Conservation (phyloP, 2,113 vertebrate species). For the Alligator mississippiensis region DNA sequence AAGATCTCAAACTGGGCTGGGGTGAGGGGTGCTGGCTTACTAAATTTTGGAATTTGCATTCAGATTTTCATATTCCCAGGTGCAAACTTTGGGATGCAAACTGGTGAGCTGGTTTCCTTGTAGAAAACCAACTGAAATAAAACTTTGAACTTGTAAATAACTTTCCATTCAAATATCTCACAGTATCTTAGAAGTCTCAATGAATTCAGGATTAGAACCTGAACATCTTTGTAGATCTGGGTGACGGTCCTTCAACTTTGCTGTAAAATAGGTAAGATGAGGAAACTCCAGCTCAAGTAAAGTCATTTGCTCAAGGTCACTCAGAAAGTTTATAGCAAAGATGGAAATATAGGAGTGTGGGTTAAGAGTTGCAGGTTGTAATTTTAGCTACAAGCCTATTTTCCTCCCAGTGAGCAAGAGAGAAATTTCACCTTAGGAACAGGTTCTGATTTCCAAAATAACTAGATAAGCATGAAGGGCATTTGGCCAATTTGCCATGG, state of each 20-base stretch:
- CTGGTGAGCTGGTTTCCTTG: background rate
- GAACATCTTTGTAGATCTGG: background rate
- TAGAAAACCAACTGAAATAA: background rate
- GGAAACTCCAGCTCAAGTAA: background rate
- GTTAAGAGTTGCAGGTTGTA: background rate
- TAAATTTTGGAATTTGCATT: background rate
- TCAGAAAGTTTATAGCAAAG: accelerated
- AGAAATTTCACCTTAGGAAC: background rate
- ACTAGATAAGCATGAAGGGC: background rate
- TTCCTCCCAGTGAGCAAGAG: background rate
- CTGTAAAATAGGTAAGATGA: accelerated
- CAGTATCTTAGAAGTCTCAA: background rate
- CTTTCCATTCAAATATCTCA: background rate
- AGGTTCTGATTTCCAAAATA: background rate
- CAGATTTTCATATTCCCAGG: background rate
- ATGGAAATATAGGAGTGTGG: background rate
- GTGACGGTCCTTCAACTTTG: no score
- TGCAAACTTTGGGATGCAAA: background rate
- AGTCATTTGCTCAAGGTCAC: background rate
- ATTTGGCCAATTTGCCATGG: accelerated
- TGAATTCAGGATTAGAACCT: accelerated
- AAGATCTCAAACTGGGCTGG: background rate
- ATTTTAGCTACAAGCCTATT: background rate
- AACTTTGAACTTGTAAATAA: background rate
- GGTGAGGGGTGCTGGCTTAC: background rate